Percentiles rank a stretch among this genome's conserved stretches.
Conservation (phyloP, 2,888 invertebrate species). For the Melipona beecheii region DNA sequence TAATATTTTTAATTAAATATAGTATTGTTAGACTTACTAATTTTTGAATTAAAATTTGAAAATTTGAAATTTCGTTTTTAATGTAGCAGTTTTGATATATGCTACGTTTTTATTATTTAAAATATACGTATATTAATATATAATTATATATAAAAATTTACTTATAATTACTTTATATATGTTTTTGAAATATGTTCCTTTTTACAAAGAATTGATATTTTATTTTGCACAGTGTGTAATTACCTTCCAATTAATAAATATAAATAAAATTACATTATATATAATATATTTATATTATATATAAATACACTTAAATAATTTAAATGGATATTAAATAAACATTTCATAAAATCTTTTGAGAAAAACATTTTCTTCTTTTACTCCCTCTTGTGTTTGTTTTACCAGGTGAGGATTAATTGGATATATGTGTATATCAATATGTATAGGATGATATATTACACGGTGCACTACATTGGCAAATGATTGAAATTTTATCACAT, state of each 20-base stretch:
- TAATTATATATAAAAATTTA: neutral
- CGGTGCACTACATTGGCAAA: conserved; percentile 64
- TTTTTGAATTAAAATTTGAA: neutral
- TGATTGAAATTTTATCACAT: conserved; percentile 59
- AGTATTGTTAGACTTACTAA: neutral
- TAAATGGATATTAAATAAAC: neutral
- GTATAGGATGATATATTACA: conserved; percentile 42
- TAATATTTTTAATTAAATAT: neutral
- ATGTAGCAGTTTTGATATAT: neutral
- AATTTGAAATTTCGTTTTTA: neutral
- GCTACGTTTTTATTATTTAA: neutral
- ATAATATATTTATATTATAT: neutral
- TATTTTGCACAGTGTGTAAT: neutral
- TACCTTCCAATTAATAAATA: neutral
- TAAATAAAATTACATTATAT: conserved; percentile 4
- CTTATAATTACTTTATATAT: neutral
- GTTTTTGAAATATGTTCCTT: neutral
- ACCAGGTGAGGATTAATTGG: conserved; percentile 55
- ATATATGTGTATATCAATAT: conserved; percentile 45
- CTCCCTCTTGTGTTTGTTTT: conserved; percentile 51
- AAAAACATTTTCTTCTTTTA: conserved; percentile 20
- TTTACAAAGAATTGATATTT: neutral
- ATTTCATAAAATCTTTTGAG: conserved; percentile 13
- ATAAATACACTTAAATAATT: neutral
- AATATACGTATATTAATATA: neutral